These are phyloP conservation scores for Agelastica alni DNA, from an alignment of 2,888 invertebrate genomes.

Conservation along the genomic window DNA sequence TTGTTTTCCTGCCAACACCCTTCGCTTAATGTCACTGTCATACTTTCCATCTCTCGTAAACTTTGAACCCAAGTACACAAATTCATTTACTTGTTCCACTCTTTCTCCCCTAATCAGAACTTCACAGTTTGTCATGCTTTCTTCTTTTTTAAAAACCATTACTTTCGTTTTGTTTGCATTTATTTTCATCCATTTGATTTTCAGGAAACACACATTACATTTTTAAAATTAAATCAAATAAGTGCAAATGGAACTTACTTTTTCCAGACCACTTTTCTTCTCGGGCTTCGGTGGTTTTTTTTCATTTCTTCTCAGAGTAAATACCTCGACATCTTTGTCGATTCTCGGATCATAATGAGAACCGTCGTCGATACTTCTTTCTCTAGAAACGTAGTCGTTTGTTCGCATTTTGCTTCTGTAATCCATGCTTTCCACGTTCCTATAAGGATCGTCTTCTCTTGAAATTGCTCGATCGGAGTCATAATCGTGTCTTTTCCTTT, in stretches of 20 bases:
- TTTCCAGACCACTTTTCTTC: slow-evolving; percentile 75
- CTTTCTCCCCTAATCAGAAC: too few species aligned
- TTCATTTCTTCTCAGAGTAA: slow-evolving; percentile 57
- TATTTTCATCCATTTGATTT: too few species aligned
- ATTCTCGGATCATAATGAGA: slow-evolving; percentile 68
- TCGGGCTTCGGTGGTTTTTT: slow-evolving; percentile 63
- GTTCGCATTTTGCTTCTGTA: slow-evolving; percentile 53
- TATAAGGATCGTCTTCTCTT: slow-evolving; percentile 45
- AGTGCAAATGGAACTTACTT: slow-evolving; percentile 58
- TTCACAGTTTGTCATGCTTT: too few species aligned
- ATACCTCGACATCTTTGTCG: slow-evolving; percentile 59
- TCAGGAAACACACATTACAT: too few species aligned
- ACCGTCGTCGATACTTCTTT: slow-evolving; percentile 68
- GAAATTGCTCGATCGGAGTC: slow-evolving; percentile 42
- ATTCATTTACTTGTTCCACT: too few species aligned
- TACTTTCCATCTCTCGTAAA: too few species aligned
- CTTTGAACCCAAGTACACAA: too few species aligned
- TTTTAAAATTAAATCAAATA: too few species aligned
- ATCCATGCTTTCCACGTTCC: slow-evolving; percentile 52
- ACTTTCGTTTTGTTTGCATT: too few species aligned
- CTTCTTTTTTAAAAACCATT: too few species aligned
- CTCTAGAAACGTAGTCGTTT: slow-evolving; percentile 61
- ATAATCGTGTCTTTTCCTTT: slow-evolving; percentile 44
- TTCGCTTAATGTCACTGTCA: too few species aligned
- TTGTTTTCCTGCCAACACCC: too few species aligned